Evolutionary conservation across 2,888 invertebrate species (phyloP), one percentile per base, ranked within the genome.

Genomic region (Dasysyrphus tricinctus): DNA sequence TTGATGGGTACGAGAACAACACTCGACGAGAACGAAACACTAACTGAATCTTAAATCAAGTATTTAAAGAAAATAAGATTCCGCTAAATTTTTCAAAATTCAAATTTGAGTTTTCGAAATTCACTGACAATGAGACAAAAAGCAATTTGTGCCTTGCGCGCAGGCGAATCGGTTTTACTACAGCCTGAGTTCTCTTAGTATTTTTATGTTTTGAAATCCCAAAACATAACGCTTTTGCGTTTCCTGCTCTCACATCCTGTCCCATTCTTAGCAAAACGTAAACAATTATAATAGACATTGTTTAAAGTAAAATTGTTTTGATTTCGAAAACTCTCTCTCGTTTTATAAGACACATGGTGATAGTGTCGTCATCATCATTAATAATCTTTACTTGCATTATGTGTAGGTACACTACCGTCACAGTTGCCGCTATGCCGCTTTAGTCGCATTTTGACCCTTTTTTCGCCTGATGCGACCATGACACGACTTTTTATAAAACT

Each of bases 11-110:
- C 91, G 91, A 92, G 92, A 92, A 92, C 92, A 92, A 92, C 91
- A 91, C 92, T 92, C 92, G 92, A 92, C 92, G 91, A 92, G 91
- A 91, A 92, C 92, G 91, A 92, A 92, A 91, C 92, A 92, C 92
- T 90, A 92, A 92, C 92, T 92, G 91, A 92, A 89, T 83, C 49
- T 74, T 56, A 32, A 54, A 42, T 39, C 75, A 76, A 70, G 24
- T 72, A 47, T 54, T 77, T 67, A 37, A 51, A 37, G 59, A 81
- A 80, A 83, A 59, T 75, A 44, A 54, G 63, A 59, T 79, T 49
- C 19, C 1, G 54, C 32, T 42, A 44, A 63, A 67, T 0, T 65
- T 75, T 67, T 59, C 11, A 70, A 80, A 69, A 72, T 75, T 54
- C 2, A 19, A 32, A 39, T 63, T 75, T 73, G 56, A 74, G 69